Base-by-base conservation (phyloP, 2,797 vertebrate species). In the Gobionotothen gibberifrons region DNA sequence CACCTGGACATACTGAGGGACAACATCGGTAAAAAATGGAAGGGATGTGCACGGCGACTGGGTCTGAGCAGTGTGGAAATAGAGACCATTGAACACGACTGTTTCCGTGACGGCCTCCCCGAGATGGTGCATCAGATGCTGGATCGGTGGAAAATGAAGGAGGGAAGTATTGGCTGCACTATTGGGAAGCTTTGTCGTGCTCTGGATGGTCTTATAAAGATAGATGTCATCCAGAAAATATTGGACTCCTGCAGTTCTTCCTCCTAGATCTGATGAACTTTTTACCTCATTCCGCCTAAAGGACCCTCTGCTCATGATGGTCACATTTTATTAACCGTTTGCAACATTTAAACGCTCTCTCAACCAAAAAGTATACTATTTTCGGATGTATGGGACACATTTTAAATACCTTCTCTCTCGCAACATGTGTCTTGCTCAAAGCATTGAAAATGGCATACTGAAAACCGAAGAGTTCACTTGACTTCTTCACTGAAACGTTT, bases 41-140 rank as follows among this genome's bases (percentile, higher is more conserved):
- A 97, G 90, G 81, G 40, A 1, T 96, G 95, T 10, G 97, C 96
- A 0, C 96, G 98, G 0, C 93, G 91, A 36, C 93, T 99, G 81
- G 95, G 95, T 58, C 95, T 99, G 82, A 85, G 68, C 0, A 57
- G 90, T 0, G 92, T 97, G 0, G 97, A 98, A 49, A 95, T 99
- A 21, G 96, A 99, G 5, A 95, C 94, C 87, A 98, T 99, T 4
- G 96, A 97, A 53, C 96, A 99, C 0, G 97, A 98, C 90, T 96
- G 92, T 21, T 90, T 87, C 59, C 94, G 95, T 0, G 96, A 99
- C 8, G 97, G 98, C 59, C 93, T 99, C 13, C 94, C 94, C 0
- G 98, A 99, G 89, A 97, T 96, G 86, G 97, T 99, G 70, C 94
- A 97, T 85, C 97, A 99, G 92, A 98, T 96, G 95, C 92, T 99